Evolutionary conservation across 2,888 invertebrate species (phyloP), one percentile per base, ranked within the genome.

Genomic region (Holacanthella duospinosa): DNA sequence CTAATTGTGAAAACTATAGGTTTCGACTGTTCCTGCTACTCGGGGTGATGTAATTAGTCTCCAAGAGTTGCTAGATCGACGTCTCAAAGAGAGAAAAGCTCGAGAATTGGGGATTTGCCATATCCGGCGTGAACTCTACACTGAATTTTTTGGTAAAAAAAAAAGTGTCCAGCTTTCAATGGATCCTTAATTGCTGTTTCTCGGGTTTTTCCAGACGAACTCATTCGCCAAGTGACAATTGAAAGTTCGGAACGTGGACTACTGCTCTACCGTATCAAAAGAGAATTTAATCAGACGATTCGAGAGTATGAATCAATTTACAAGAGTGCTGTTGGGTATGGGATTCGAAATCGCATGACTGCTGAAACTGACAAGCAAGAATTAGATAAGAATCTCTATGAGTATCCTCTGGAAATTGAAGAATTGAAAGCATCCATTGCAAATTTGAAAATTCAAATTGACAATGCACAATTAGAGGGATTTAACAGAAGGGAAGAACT

Each of bases 151-250:
- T 21, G 48, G 48, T 48, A 48, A 48, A 9, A 48, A 21, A 48
- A 21, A 9, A 6, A 36, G 36, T 36, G 16, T 36, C 16, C 36
- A 36, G n/a, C n/a, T 48, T 48, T 48, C 48, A 4, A 21, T 48
- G 48, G 48, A 48, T 21, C 48, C 21, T 4, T 48, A 48, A 36
- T 21, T 48, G 4, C 12, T 48, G 6, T 48, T 48, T 21, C 48
- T 16, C n/a, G 48, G n/a, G 4, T 48, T 48, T 36, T 9, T 36
- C 36, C 29, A 57, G 57, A 59, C 21, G 59, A 59, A 27, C n/a
- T 59, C 4, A 59, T 59, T 59, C 59, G 59, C 24, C 59, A 59
- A 44, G 59, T 59, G n/a, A 44, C 59, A 24, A 44, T 59, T 16
- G 36, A 36, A 16, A 43, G 59, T 27, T 21, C 44, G n/a, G 59